Percentiles rank a stretch among this genome's conserved stretches.
Conservation (phyloP, 1,140 invertebrate species). For the Drosophila teissieri region DNA sequence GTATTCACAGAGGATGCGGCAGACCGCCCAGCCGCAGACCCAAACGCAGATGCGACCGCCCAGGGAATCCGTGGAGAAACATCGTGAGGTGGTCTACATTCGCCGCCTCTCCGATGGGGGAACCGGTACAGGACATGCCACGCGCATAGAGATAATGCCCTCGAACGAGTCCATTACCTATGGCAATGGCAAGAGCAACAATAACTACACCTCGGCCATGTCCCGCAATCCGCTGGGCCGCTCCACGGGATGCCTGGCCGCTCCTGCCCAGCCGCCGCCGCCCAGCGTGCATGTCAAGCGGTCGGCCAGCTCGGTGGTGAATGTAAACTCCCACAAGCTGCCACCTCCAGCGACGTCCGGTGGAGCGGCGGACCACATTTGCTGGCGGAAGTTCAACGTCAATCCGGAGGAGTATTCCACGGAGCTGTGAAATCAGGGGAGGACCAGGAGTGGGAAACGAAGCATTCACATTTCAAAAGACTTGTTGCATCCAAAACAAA, state of each 20-base stretch:
- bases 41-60: conserved; percentile 30
- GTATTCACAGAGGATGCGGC: conserved; percentile 67
- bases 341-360: conserved; percentile 58
- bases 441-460: conserved; percentile 31
- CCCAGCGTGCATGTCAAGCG: conserved; percentile 64
- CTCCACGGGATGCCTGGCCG: conserved; percentile 64
- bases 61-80: conserved; percentile 63
- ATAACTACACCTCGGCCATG: conserved; percentile 36
- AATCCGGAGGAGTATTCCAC: conserved; percentile 83
- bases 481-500: conserved; percentile 82
- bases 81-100: conserved; percentile 81
- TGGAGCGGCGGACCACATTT: conserved; percentile 76
- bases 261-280: conserved; percentile 35
- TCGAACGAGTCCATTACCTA: conserved; percentile 82
- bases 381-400: conserved; percentile 83
- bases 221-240: conserved; percentile 76
- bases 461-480: conserved; percentile 81
- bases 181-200: conserved; percentile 57
- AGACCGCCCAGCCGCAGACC: conserved; percentile 68
- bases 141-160: conserved; percentile 80
- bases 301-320: conserved; percentile 74
- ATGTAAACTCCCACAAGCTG: conserved; percentile 65
- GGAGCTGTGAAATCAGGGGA: conserved; percentile 67
- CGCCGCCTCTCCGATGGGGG: conserved; percentile 75
- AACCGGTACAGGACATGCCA: conserved; percentile 62